These are phyloP conservation scores for Dorcus hopei DNA, from an alignment of 2,888 invertebrate genomes.

Conservation along the genomic window DNA sequence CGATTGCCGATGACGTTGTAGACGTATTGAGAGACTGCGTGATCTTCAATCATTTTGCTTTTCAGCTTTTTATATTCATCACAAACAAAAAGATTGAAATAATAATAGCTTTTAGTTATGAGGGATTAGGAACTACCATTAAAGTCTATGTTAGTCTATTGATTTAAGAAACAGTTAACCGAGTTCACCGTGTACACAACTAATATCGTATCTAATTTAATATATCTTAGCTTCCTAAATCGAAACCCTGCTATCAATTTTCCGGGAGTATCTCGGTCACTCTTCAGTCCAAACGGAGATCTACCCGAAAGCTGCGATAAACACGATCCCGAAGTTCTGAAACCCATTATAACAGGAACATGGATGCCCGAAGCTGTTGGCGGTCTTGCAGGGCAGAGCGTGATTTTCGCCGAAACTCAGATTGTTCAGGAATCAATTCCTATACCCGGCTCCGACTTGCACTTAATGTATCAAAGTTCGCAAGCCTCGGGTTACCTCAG, in stretches of 20 bases:
- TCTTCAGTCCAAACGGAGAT: conserved; percentile 52
- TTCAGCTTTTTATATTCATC: too few species aligned
- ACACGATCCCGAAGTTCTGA: conserved; percentile 81
- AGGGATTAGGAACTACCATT: too few species aligned
- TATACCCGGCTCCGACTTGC: conserved; percentile 90
- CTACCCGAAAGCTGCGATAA: conserved; percentile 71
- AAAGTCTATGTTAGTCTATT: too few species aligned
- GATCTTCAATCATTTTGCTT: too few species aligned
- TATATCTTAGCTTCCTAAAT: conserved; percentile 36
- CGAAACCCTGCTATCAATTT: conserved; percentile 52
- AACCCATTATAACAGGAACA: conserved; percentile 83
- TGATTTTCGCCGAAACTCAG: conserved; percentile 90
- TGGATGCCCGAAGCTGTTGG: conserved; percentile 90
- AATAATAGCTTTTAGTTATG: too few species aligned
- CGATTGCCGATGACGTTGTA: too few species aligned
- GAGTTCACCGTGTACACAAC: too few species aligned
- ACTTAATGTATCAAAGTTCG: conserved; percentile 93
- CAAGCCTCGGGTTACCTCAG: conserved; percentile 93
- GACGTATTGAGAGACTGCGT: too few species aligned
- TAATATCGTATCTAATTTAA: not conserved
- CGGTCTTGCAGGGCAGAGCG: conserved; percentile 74
- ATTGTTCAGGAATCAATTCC: conserved; percentile 95
- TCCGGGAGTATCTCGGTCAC: conserved; percentile 55
- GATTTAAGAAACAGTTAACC: too few species aligned
- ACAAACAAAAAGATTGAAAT: too few species aligned